phyloP scores from a whole-genome alignment of 2,888 invertebrate genomes.

The Amblyjoppa fuscipennis region DNA sequence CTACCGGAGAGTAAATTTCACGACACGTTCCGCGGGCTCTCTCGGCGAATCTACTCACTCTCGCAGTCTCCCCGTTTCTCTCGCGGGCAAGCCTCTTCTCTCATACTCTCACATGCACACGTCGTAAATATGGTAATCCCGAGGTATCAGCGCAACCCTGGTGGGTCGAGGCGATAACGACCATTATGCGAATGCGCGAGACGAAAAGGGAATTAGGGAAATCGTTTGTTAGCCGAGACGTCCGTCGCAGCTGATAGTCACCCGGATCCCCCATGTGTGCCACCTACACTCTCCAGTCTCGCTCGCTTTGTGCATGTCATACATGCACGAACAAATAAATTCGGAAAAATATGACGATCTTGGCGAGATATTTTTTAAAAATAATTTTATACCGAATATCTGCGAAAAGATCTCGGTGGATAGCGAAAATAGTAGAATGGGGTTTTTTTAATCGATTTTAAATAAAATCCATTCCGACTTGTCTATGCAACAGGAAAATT shows the following conservation, averaged over 20 bases:
- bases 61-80: constrained; percentile 27
- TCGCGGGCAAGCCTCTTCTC: constrained; percentile 2
- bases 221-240: constrained; percentile 84
- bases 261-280: constrained; percentile 34
- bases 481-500: neutral
- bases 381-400: neutral
- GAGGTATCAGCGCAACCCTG: constrained; percentile 79
- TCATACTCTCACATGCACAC: constrained; percentile 67
- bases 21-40: constrained; percentile 40
- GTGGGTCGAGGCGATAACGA: constrained; percentile 81
- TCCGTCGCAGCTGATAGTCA: constrained; percentile 83
- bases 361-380: neutral
- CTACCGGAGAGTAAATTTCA: constrained; percentile 48
- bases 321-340: constrained; percentile 27
- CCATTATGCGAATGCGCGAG: constrained; percentile 81
- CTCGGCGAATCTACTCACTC: constrained; percentile 43
- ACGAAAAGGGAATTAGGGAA: constrained; percentile 84
- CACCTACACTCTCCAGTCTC: neutral
- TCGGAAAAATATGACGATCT: neutral
- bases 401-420: neutral
- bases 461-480: neutral
- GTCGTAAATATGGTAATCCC: constrained; percentile 83
- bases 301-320: constrained; percentile 14
- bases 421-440: neutral
- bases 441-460: neutral